These are phyloP conservation scores for Hyphantria cunea DNA, from an alignment of 1,140 invertebrate species.

Conservation along the genomic window DNA sequence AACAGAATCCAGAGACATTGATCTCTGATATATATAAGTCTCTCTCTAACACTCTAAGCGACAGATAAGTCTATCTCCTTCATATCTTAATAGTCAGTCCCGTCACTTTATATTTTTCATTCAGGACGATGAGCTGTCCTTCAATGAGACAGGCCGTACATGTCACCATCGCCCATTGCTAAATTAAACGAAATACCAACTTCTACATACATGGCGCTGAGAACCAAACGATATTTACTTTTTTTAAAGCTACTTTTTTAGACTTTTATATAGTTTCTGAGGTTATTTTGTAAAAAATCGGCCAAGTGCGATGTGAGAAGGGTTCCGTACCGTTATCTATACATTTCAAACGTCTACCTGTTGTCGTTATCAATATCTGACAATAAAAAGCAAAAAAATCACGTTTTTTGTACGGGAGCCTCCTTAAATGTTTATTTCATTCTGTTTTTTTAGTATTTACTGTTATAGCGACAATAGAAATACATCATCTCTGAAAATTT, in stretches of 20 bases:
- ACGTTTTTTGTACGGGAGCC: too few relatives aligned
- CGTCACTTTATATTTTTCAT: conserved; percentile 54
- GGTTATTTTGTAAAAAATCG: conserved; percentile 44
- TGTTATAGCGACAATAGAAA: too few relatives aligned
- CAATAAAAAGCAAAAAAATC: too few relatives aligned
- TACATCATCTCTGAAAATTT: too few relatives aligned
- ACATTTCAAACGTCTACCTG: too few relatives aligned
- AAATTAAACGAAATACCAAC: conserved; percentile 69
- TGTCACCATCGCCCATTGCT: conserved; percentile 61
- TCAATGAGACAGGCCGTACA: conserved; percentile 56
- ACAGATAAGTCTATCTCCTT: conserved; percentile 44
- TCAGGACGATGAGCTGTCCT: conserved; percentile 52
- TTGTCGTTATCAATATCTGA: too few relatives aligned
- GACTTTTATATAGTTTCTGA: conserved; percentile 41
- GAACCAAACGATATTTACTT: conserved; percentile 39
- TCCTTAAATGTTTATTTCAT: too few relatives aligned
- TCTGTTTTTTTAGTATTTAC: too few relatives aligned
- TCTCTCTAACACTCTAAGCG: conserved; percentile 36
- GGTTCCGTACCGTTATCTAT: too few relatives aligned
- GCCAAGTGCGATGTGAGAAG: too few relatives aligned
- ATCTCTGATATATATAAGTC: conserved; percentile 44
- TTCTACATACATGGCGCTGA: conserved; percentile 54
- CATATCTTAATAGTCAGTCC: conserved; percentile 45
- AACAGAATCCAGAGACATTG: conserved; percentile 48
- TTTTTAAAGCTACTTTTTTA: conserved; percentile 37